Evolutionary conservation across 2,797 vertebrate genomes (phyloP).

Genomic region (Gymnothorax reevesii): DNA sequence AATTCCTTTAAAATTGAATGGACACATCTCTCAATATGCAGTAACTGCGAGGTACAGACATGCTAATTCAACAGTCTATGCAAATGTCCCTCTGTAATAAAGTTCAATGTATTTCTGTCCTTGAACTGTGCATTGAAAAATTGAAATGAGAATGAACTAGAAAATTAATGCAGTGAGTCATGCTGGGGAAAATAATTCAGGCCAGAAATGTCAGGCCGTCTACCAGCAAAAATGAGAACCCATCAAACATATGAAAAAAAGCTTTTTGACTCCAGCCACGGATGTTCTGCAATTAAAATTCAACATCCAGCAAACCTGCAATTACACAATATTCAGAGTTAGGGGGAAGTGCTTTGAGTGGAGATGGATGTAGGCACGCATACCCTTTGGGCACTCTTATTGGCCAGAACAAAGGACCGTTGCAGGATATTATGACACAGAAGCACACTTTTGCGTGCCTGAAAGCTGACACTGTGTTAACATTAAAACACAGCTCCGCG

Average conservation of each 20-base stretch:
- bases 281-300: constrained; percentile 5
- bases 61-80: not conserved
- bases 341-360: constrained; percentile 3
- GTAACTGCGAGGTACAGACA: not conserved
- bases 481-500: constrained; percentile 42
- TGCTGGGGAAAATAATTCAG: too few relatives aligned
- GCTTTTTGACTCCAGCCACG: not conserved
- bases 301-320: constrained; percentile 37
- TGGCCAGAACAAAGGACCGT: constrained; percentile 47
- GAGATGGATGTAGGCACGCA: constrained; percentile 44
- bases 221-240: not conserved
- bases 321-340: constrained; percentile 52
- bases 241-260: not conserved
- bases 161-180: not conserved
- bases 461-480: constrained; percentile 29
- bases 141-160: not conserved
- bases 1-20: not conserved
- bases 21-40: not conserved
- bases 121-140: not conserved
- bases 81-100: not conserved
- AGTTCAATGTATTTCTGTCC: not conserved
- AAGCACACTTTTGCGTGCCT: constrained; percentile 57
- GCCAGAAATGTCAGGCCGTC: not conserved
- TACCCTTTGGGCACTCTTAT: constrained; percentile 51
- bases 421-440: constrained; percentile 48